Evolutionary conservation across 92 coral and sea anemone genomes (phyloP), one percentile per base, ranked within the genome.

Genomic region (Parazoanthus atlanticus): DNA sequence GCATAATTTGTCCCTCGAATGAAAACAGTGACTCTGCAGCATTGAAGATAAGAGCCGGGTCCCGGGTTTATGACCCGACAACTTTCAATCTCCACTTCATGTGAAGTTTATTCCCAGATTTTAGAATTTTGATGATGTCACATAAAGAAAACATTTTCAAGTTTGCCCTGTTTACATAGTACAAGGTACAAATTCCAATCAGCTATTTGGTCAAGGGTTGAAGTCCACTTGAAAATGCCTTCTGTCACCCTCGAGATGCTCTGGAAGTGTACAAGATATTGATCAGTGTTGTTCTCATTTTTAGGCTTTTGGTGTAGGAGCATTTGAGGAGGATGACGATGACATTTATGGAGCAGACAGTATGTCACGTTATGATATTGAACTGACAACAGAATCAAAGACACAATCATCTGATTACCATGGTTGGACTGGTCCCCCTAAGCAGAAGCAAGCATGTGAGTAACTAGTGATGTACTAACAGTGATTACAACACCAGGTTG

Each of bases 291-390:
- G 23, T 21, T 15, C 47, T 61, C 74, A 40, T 40, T 49, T 52
- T 33, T 29, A 97, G 99, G 99, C 97, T 64, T 97, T 97, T 95
- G 99, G 99, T 87, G 94, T 95, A 21, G 99, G 99, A 76, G 99
- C 97, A 46, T 94, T 97, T 91, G 99, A 97, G 77, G 99, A 97
- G 36, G 98, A 94, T 8, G 99, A 97, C 93, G 97, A 90, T 36
- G 97, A 97, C 80, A 91, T 97, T 25, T 97, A 95, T 80, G 82
- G 86, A 31, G 88, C 84, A 47, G 98, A 95, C 54, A 91, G 81
- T 70, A 89, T 95, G 92, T 91, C 98, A 41, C 91, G 91, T 65
- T 97, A 97, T 86, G 99, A 97, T 84, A 89, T 89, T 30, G 96
- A 93, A 79, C 89, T 95, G 12, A 80, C 81, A 16, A 65, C 90